phyloP scores from a whole-genome alignment of 2,113 vertebrate genomes.

The Climacteris rufus region DNA sequence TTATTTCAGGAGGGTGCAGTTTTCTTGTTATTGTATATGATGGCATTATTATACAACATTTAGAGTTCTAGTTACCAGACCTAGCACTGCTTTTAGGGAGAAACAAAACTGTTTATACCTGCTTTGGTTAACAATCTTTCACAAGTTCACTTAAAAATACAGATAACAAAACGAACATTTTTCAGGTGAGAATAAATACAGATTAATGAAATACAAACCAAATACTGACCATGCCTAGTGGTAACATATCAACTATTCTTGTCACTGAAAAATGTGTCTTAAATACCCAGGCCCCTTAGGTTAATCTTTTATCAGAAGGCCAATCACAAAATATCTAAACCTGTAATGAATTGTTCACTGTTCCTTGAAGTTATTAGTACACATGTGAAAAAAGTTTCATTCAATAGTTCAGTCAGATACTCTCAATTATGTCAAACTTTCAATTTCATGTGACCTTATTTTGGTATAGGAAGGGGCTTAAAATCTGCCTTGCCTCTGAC shows the following conservation, averaged over 20 bases:
- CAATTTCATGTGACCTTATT: background rate
- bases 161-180: background rate
- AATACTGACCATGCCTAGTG: background rate
- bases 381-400: background rate
- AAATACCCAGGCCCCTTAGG: constrained; percentile 23
- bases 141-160: background rate
- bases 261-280: constrained; percentile 54
- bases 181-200: background rate
- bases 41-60: background rate
- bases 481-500: background rate
- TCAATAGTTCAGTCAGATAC: background rate
- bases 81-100: background rate
- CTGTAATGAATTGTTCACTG: background rate
- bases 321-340: constrained; percentile 55
- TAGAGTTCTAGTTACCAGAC: background rate
- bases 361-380: background rate
- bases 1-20: background rate
- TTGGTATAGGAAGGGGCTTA: background rate
- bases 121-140: background rate
- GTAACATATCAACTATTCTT: background rate
- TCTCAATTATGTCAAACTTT: background rate
- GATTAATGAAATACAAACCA: background rate
- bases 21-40: background rate
- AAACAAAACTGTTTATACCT: background rate
- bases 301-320: constrained; percentile 42